Evolutionary conservation across 2,797 vertebrate species (phyloP), one percentile per base, ranked within the genome.

Genomic region (Clarias laeviceps): DNA sequence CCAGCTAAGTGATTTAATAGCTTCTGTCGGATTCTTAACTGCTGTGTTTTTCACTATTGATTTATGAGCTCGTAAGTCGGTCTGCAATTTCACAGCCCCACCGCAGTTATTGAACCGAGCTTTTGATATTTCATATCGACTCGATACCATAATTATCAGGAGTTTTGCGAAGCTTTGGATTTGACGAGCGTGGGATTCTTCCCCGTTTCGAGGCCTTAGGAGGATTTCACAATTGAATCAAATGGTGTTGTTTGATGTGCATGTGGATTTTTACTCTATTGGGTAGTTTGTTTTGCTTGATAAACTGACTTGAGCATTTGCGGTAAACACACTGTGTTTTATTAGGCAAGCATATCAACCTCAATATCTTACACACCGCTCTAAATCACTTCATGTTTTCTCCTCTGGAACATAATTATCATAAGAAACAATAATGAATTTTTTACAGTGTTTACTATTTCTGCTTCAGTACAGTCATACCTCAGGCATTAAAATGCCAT

Each of bases 361-460:
- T n/a, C 24, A 1, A 62, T 40, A 80, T 80, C 59, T 40, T 64
- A 62, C 76, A 17, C 76, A 11, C 20, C 1, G 32, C 76, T 62
- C 34, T 79, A 14, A 62, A 62, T 79, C 74, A 61, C 32, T 61
- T 79, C 76, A 15, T 77, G 45, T 59, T 61, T 40, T 24, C 88
- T 88, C 9, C 84, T 86, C 88, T 61, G 56, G 92, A 94, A 91
- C 17, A 17, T 78, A 17, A 78, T 96, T 93, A 92, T 91, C 86
- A 88, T 69, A 87, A 89, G 90, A 88, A 91, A 91, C 90, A 91
- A 91, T 95, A 94, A 95, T 94, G 91, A 82, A n/a, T 66, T 66
- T 17, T 92, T 87, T 92, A 89, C 91, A 92, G 93, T 93, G 93
- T 94, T 95, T 94, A 94, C 94, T 94, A 94, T 94, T 92, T 90